Conservation (phyloP, 2,797 vertebrate species). For the Sebastes dallii region DNA sequence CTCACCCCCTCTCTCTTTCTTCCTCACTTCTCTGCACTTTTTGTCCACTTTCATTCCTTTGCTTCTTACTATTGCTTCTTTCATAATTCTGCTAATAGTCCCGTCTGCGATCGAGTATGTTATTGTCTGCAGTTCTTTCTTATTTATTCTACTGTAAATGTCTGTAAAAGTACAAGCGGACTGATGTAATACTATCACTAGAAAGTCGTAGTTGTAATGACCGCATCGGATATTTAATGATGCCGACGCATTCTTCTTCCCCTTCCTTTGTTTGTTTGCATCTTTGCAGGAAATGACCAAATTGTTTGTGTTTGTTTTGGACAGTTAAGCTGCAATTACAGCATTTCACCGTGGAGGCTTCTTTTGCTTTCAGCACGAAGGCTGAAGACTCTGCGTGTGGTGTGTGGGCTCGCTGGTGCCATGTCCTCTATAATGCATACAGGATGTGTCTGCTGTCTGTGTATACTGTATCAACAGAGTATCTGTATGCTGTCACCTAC, state of each 20-base stretch:
- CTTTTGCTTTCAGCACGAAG: constrained; percentile 20
- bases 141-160: neutral
- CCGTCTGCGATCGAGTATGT: neutral
- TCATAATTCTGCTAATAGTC: neutral
- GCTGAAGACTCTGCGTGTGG: constrained; percentile 32
- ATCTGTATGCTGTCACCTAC: constrained; percentile 52
- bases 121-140: neutral
- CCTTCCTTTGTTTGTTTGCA: constrained; percentile 54
- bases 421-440: constrained; percentile 59
- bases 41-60: constrained; percentile 34
- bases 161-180: neutral
- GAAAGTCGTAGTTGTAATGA: neutral
- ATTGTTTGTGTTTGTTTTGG: constrained; percentile 57
- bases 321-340: constrained; percentile 53
- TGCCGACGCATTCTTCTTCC: neutral
- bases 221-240: constrained; percentile 11
- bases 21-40: constrained; percentile 23
- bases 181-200: neutral
- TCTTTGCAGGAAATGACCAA: constrained; percentile 53
- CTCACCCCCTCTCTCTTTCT: constrained; percentile 10
- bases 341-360: constrained; percentile 36
- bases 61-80: neutral
- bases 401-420: constrained; percentile 61
- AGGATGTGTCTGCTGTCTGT: constrained; percentile 67
- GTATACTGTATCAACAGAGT: constrained; percentile 54